Evolutionary conservation across 2,113 vertebrate genomes (phyloP).

Genomic region (Miniopterus natalensis): DNA sequence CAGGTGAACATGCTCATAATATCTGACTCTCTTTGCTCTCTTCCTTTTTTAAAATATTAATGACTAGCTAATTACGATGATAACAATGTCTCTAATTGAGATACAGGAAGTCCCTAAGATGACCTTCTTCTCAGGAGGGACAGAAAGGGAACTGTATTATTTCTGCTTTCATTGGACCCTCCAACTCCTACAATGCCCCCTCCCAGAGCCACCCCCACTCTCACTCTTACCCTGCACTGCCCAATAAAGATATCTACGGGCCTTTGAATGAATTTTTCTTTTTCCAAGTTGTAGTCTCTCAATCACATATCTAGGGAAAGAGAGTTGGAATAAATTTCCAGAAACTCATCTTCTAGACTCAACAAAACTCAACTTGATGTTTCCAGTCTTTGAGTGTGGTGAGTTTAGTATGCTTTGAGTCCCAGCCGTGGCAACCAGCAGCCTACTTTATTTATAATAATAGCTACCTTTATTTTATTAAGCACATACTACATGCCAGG

Average conservation of each 20-base stretch:
- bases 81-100: not conserved
- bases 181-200: too few relatives aligned
- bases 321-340: not conserved
- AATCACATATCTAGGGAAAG: not conserved
- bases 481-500: not conserved
- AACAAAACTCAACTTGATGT: not conserved
- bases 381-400: not conserved
- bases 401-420: not conserved
- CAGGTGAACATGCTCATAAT: not conserved
- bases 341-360: not conserved
- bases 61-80: not conserved
- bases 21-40: not conserved
- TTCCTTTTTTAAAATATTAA: not conserved
- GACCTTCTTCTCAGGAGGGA: not conserved
- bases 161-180: not conserved
- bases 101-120: not conserved
- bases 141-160: accelerated
- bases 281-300: not conserved
- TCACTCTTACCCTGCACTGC: accelerated
- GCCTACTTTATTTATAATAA: not conserved
- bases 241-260: not conserved
- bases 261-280: not conserved
- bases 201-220: too few relatives aligned
- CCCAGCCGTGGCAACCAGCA: not conserved
- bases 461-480: not conserved